Conservation (phyloP, 2,797 vertebrate species). For the Poeciliopsis presidionis region DNA sequence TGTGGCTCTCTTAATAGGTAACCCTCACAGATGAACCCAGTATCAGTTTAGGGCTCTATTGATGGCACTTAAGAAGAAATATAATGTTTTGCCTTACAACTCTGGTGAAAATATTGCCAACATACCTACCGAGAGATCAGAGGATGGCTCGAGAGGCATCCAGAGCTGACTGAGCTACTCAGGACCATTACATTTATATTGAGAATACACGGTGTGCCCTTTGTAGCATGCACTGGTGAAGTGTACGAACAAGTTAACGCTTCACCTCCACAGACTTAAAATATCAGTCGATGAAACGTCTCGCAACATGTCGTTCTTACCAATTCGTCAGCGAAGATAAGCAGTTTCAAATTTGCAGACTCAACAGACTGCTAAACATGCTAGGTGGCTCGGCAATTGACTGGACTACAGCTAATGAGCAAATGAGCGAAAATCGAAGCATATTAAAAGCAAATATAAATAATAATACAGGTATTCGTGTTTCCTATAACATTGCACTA, state of each 20-base stretch:
- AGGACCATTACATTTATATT: background rate
- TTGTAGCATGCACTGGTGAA: background rate
- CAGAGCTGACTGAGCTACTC: background rate
- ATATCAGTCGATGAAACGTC: background rate
- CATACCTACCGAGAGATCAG: too few species aligned
- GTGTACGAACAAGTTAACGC: background rate
- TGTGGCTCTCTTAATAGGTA: background rate
- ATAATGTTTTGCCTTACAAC: background rate
- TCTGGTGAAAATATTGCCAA: background rate
- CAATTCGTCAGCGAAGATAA: conserved; percentile 3
- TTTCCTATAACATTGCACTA: accelerated
- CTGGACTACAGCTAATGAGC: background rate
- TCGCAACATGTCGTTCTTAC: background rate
- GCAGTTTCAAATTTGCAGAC: background rate
- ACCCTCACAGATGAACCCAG: background rate
- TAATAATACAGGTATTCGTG: background rate
- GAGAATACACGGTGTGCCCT: conserved; percentile 3
- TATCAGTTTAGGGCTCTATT: background rate
- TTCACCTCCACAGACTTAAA: background rate
- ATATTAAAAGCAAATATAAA: background rate
- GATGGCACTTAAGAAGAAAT: background rate
- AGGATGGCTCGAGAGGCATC: background rate
- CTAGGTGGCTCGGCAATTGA: conserved; percentile 30
- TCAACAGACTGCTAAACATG: conserved; percentile 25
- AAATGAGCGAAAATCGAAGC: background rate